These are phyloP conservation scores for Pleuronectes platessa DNA, from an alignment of 2,113 vertebrate species.

Conservation along the genomic window DNA sequence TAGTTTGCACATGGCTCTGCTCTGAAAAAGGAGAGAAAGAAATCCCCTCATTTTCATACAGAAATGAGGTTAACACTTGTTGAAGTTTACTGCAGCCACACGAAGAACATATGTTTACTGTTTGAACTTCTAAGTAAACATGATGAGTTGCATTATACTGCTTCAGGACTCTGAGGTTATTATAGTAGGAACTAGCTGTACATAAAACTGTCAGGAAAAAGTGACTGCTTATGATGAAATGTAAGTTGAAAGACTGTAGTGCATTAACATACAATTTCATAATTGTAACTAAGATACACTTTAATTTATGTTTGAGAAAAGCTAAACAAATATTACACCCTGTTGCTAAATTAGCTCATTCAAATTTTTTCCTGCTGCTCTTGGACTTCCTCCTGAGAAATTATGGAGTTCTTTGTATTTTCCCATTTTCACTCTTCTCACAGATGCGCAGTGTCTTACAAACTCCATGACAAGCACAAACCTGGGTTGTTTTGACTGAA, in stretches of 20 bases:
- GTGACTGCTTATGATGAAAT: background rate
- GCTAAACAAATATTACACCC: too few relatives aligned
- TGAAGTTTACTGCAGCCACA: too few relatives aligned
- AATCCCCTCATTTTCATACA: background rate
- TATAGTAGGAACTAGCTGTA: background rate
- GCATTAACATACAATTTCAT: background rate
- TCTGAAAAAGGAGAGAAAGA: background rate
- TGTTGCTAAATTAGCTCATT: too few relatives aligned
- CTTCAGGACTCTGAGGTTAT: constrained; percentile 7
- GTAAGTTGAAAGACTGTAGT: background rate
- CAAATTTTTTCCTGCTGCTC: too few relatives aligned
- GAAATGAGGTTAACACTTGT: background rate
- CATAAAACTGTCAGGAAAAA: background rate
- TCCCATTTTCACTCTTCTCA: too few relatives aligned
- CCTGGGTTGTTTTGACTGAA: background rate
- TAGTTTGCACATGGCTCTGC: background rate
- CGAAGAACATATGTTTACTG: too few relatives aligned
- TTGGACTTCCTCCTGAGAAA: too few relatives aligned
- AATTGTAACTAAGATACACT: background rate
- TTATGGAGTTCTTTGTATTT: too few relatives aligned
- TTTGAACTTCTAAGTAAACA: constrained; percentile 1
- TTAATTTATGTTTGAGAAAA: background rate
- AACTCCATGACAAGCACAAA: too few relatives aligned
- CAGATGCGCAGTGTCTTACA: too few relatives aligned
- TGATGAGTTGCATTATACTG: constrained; percentile 9